A percentile compares a stretch with the other conserved stretches of the same genome.
phyloP scores from a whole-genome alignment of 2,113 vertebrate species.

The Sebastes schlegelii region DNA sequence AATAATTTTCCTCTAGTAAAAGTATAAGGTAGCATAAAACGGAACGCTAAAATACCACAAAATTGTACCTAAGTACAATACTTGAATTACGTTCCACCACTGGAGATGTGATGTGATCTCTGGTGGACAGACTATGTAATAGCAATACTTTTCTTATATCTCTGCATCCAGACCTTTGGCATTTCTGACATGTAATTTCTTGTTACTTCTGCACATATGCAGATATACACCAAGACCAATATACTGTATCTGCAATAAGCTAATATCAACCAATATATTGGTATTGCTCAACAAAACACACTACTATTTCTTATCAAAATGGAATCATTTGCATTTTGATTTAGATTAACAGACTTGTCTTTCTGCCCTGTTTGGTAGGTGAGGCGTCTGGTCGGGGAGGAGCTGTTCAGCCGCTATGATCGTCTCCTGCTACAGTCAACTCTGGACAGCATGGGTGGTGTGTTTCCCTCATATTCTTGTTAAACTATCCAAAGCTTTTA shows the following conservation, averaged over 20 bases:
- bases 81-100: background rate
- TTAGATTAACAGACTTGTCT: background rate
- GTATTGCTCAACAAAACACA: background rate
- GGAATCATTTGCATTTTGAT: background rate
- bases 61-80: background rate
- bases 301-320: background rate
- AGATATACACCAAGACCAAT: background rate
- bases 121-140: background rate
- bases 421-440: slow-evolving; percentile 91
- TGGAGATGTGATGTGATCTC: background rate
- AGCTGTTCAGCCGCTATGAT: slow-evolving; percentile 90
- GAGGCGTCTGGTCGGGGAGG: slow-evolving; percentile 87
- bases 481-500: background rate
- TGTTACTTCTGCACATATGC: background rate
- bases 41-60: background rate
- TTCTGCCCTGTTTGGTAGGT: slow-evolving; percentile 78
- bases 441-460: slow-evolving; percentile 90
- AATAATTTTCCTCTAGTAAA: background rate
- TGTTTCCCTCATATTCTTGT: background rate
- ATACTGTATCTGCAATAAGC: no score
- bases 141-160: no score
- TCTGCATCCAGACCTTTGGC: background rate
- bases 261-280: background rate
- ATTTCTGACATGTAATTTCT: background rate
- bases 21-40: background rate